A percentile compares a stretch with the other conserved stretches of the same genome.
Evolutionary conservation across 2,888 invertebrate genomes (phyloP).

Genomic region (Girardia tigrina): DNA sequence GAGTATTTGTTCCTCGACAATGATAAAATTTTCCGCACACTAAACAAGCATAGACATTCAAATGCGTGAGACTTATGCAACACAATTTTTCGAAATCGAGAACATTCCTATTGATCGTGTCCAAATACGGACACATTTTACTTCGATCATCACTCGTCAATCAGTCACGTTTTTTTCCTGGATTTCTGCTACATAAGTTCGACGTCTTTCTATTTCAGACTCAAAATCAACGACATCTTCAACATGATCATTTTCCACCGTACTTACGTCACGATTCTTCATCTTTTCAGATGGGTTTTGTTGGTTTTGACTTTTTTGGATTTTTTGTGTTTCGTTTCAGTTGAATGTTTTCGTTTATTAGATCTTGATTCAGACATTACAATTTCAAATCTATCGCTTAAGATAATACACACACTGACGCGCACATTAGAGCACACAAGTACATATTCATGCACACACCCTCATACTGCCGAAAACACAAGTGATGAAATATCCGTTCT

Average conservation of each 20-base stretch:
- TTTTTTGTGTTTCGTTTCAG: slow-evolving; percentile 3
- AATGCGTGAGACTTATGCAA: slow-evolving; percentile 86
- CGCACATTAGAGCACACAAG: too few relatives aligned
- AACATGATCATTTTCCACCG: neutral
- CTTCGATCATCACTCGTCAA: slow-evolving; percentile 41
- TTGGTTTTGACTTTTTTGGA: neutral
- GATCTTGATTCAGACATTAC: neutral
- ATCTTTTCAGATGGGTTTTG: too few relatives aligned
- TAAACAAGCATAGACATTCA: slow-evolving; percentile 96
- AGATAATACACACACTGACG: too few relatives aligned
- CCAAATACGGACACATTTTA: slow-evolving; percentile 73
- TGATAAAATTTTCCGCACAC: slow-evolving; percentile 96
- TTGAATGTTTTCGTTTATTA: neutral
- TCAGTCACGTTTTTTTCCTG: neutral
- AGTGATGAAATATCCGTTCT: too few relatives aligned
- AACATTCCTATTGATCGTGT: slow-evolving; percentile 80
- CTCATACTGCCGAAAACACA: too few relatives aligned
- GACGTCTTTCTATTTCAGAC: neutral
- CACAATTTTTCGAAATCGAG: slow-evolving; percentile 97
- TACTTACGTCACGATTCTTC: neutral
- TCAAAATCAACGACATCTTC: slow-evolving; percentile 3
- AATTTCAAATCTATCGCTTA: neutral
- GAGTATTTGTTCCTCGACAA: slow-evolving; percentile 83
- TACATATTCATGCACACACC: too few relatives aligned
- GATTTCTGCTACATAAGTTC: neutral